phyloP scores from a whole-genome alignment of 2,113 vertebrate species.

The Eulacestoma nigropectus region DNA sequence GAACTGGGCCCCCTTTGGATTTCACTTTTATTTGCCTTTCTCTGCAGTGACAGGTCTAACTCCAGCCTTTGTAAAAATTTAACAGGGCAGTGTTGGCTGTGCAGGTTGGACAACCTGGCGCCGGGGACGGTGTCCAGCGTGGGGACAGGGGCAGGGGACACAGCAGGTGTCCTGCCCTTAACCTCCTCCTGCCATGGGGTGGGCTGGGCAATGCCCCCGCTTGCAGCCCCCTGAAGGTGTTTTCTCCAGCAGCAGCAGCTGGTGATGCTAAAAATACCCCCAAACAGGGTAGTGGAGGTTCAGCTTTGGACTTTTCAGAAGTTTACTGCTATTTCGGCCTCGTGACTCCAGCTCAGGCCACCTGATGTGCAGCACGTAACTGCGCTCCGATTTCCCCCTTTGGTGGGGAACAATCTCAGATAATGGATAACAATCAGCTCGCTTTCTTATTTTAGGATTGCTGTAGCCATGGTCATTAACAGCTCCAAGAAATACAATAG shows the following conservation, averaged over 20 bases:
- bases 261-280: slow-evolving; percentile 25
- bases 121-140: rapidly evolving
- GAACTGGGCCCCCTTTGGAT: neutral
- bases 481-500: slow-evolving; percentile 17
- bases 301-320: slow-evolving; percentile 16
- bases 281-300: neutral
- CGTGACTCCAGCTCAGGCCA: neutral
- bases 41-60: neutral
- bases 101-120: neutral
- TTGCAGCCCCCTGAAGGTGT: rapidly evolving
- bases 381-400: neutral
- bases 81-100: neutral
- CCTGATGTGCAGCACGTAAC: neutral
- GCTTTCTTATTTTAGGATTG: slow-evolving; percentile 45
- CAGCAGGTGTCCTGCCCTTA: neutral
- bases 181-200: neutral
- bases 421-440: neutral
- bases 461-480: neutral
- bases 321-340: neutral
- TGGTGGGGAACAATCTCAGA: neutral
- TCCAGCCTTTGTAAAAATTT: neutral
- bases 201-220: neutral
- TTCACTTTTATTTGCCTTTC: neutral
- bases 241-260: neutral
- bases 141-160: neutral